phyloP scores from a whole-genome alignment of 1,140 invertebrate species.

The Meloidogyne floridensis region DNA sequence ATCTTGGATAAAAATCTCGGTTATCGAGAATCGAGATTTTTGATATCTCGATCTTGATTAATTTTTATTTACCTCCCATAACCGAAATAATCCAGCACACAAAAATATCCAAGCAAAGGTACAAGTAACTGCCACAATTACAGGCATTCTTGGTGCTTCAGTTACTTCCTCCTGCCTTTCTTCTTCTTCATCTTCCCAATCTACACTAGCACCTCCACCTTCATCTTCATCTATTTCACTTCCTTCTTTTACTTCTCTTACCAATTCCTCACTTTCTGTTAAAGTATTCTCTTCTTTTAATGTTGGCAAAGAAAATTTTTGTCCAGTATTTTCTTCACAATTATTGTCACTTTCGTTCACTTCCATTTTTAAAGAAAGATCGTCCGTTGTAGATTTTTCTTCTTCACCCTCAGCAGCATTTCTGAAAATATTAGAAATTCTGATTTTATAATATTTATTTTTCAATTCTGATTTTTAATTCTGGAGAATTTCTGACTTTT shows the following conservation, averaged over 20 bases:
- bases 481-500: too few relatives aligned
- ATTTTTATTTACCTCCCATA: slow-evolving; percentile 54
- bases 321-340: background rate
- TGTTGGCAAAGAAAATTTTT: slow-evolving; percentile 18
- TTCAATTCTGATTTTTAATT: too few relatives aligned
- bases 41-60: background rate
- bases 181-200: slow-evolving; percentile 33
- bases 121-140: slow-evolving; percentile 54
- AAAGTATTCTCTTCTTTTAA: slow-evolving; percentile 9
- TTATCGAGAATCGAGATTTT: too few relatives aligned
- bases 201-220: slow-evolving; percentile 21
- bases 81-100: slow-evolving; percentile 58
- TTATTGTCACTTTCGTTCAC: slow-evolving; percentile 10
- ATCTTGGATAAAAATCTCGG: too few relatives aligned
- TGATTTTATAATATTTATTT: too few relatives aligned
- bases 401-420: background rate
- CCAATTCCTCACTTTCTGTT: background rate
- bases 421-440: background rate
- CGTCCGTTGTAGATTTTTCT: slow-evolving; percentile 13
- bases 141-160: slow-evolving; percentile 56
- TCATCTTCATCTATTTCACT: background rate
- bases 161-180: slow-evolving; percentile 28
- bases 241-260: slow-evolving; percentile 1
- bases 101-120: slow-evolving; percentile 64
- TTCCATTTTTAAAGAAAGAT: slow-evolving; percentile 23